Base-by-base conservation (phyloP, 2,888 invertebrate species). In the Cynaeus angustus region DNA sequence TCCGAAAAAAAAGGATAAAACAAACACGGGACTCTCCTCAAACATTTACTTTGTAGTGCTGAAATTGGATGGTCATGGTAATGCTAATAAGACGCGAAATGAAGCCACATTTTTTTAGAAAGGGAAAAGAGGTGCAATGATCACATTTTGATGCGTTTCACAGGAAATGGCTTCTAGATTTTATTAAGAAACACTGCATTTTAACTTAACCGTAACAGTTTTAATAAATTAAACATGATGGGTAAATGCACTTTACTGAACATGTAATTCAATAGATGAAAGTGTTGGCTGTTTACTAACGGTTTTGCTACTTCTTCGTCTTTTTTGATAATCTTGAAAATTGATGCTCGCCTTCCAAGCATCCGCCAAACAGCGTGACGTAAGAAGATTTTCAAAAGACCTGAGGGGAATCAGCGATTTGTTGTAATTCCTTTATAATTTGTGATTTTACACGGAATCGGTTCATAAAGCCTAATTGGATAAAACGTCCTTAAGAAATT, bases 401-500 rank as follows among this genome's bases (percentile, higher is more conserved):
- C 55, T 30, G 10, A 4, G 21, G 38, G 55, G 21, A 43, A 58
- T 58, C 28, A 28, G 6, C 12, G 9, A 38, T n/a, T 3, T 38
- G 10, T 3, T 8, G 3, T 7, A 26, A 26, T 26, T 52, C 28
- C n/a, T 9, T 52, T 10, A 7, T 30, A 52, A 52, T 52, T 52
- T 52, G 30, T 30, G 12, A 52, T 46, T 46, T 16, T 46, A 16
- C 26, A 26, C 16, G 9, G 16, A 46, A 46, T 46, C 12, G 16
- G 1, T 16, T 16, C 6, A 13, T 41, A 41, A 12, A 9, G 56
- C 37, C 21, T 56, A 56, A 56, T 56, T 37, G 48, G 45, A 45
- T 16, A 38, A 41, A 58, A 61, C 41, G 61, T 48, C 61, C 61
- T 61, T 61, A 48, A 48, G 30, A 33, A 61, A 56, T 28, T 46